These are phyloP conservation scores for Melanitta fusca DNA, from an alignment of 2,797 vertebrate genomes.

Conservation along the genomic window DNA sequence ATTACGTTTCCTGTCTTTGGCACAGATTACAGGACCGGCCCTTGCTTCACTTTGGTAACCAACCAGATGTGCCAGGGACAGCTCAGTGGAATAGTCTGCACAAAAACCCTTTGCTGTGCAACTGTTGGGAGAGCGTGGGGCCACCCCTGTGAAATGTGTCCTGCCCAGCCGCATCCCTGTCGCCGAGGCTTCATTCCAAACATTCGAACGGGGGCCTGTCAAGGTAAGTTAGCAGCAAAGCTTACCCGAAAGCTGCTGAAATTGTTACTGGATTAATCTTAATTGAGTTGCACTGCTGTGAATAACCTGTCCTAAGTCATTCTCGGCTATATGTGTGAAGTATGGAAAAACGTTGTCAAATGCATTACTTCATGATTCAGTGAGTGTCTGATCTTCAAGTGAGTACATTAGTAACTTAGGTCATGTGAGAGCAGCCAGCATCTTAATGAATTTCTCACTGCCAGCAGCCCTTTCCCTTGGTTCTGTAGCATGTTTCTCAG, in stretches of 20 bases:
- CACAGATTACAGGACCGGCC: constrained; percentile 96
- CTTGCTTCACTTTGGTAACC: constrained; percentile 94
- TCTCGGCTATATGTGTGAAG: constrained; percentile 78
- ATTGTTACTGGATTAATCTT: constrained; percentile 80
- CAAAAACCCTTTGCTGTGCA: constrained; percentile 96
- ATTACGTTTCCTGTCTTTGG: constrained; percentile 50
- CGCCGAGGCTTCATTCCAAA: constrained; percentile 97
- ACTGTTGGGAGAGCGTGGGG: constrained; percentile 98
- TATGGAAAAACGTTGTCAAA: constrained; percentile 82
- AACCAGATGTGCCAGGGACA: constrained; percentile 99
- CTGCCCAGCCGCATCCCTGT: constrained; percentile 96
- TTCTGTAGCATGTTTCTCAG: constrained; percentile 38
- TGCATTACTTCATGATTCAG: constrained; percentile 81
- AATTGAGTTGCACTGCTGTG: constrained; percentile 85
- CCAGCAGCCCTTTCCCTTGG: constrained; percentile 39
- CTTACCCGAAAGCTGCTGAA: constrained; percentile 56
- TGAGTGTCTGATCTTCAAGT: constrained; percentile 80
- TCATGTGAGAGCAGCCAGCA: constrained; percentile 67
- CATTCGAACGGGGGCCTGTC: constrained; percentile 96
- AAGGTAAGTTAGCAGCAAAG: constrained; percentile 84
- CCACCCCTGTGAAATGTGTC: constrained; percentile 98
- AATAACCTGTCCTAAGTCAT: constrained; percentile 83
- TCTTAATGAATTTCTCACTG: constrained; percentile 69
- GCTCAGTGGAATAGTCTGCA: constrained; percentile 97
- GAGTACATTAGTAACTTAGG: constrained; percentile 65